Evolutionary conservation across 2,888 invertebrate species (phyloP).

Genomic region (Balanococcus diminutus): DNA sequence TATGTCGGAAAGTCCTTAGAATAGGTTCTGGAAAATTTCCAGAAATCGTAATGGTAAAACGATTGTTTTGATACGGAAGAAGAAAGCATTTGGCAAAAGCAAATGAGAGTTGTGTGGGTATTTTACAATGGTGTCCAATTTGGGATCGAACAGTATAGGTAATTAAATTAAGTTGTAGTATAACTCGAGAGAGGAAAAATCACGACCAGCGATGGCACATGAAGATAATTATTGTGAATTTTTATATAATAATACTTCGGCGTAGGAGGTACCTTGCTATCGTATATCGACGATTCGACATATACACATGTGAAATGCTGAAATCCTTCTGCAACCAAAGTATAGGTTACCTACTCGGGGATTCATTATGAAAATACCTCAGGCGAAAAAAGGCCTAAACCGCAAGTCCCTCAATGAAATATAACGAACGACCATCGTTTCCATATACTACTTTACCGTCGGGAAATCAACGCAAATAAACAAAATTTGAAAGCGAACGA

Average conservation of each 20-base stretch:
- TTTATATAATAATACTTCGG: background rate
- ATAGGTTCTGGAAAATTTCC: too few relatives aligned
- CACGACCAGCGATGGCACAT: background rate
- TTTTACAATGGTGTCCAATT: too few relatives aligned
- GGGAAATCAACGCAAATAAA: slow-evolving; percentile 49
- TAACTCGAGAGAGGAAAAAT: background rate
- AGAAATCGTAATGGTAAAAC: too few relatives aligned
- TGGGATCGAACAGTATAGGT: too few relatives aligned
- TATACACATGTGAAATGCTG: background rate
- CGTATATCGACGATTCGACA: background rate
- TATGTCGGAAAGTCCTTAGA: too few relatives aligned
- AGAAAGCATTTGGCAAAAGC: too few relatives aligned
- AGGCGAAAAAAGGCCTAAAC: slow-evolving; percentile 14
- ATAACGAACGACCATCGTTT: slow-evolving; percentile 41
- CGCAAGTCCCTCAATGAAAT: slow-evolving; percentile 42
- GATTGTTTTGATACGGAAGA: too few relatives aligned
- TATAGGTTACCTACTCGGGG: slow-evolving; percentile 8
- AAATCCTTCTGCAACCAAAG: background rate
- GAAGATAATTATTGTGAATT: background rate
- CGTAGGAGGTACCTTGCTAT: background rate
- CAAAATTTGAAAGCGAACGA: slow-evolving; percentile 32
- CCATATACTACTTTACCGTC: slow-evolving; percentile 16
- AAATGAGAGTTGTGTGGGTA: too few relatives aligned
- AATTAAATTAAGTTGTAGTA: too few relatives aligned
- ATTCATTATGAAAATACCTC: slow-evolving; percentile 31